Base-by-base conservation (phyloP, 2,888 invertebrate species). In the Tigriopus californicus region DNA sequence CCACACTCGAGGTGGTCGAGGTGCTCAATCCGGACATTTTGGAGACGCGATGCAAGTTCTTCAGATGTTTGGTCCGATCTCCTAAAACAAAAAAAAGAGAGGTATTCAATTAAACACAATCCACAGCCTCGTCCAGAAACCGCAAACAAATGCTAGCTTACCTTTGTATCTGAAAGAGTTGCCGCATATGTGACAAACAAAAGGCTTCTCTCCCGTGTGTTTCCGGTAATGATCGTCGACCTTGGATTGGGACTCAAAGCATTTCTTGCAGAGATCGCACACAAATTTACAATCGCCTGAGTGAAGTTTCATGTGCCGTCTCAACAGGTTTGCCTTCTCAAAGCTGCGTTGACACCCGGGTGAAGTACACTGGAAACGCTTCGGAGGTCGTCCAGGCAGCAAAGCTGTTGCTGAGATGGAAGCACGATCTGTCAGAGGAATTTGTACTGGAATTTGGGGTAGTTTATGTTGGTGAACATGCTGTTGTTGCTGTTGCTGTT, bases 141-240 rank as follows among this genome's bases (percentile, higher is more conserved):
- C 3, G 3, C 25, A 18, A 22, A 51, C 13, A 18, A 22, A 11
- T 6, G 5, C 2, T 5, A 1, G 46, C 22, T 10, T 41, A 59
- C 59, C 59, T 59, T 59, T 59, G 20, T 59, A 59, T 52, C 59
- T 52, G 41, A 59, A 59, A 20, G 48, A 18, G 41, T 52, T 58
- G 25, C 59, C 59, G 22, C 59, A 59, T 20, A 59, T 49, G 22
- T 59, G 52, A 44, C 59, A 59, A 48, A 40, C 15, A 41, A 59
- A 59, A 15, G 59, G 59, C 5, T 51, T 51, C 15, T 41, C 59
- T 13, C 59, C 59, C 11, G 59, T 59, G 41, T 59, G 59, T 42
- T 51, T 51, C 24, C 59, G 48, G 22, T 59, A 59, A 24, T 59
- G 59, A 41, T 52, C 59, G 20, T 59, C 59, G n/a, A 59, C 41